Percentiles rank a stretch among this genome's conserved stretches.
Conservation (phyloP, 2,113 vertebrate genomes). For the Mus spicilegus region DNA sequence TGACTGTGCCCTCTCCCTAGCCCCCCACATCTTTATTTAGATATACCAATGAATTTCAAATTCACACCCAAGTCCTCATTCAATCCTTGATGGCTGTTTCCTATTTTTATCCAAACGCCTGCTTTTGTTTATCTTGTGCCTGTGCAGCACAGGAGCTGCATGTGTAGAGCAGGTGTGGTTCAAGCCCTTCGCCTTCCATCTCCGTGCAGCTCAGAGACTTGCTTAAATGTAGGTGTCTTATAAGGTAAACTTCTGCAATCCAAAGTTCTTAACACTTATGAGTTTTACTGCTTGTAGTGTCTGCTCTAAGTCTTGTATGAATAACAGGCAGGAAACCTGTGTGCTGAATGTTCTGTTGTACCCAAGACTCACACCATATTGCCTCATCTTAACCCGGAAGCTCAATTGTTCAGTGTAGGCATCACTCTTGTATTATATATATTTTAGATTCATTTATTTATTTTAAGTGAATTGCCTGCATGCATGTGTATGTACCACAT, state of each 20-base stretch:
- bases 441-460: not conserved
- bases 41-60: not conserved
- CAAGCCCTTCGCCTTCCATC: not conserved
- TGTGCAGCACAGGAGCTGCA: fast-evolving
- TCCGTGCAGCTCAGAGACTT: fast-evolving
- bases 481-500: not conserved
- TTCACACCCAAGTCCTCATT: not conserved
- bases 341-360: not conserved
- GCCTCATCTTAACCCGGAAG: not conserved
- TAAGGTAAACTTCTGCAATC: not conserved
- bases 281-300: not conserved
- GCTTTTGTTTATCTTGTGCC: not conserved
- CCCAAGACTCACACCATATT: not conserved
- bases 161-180: not conserved
- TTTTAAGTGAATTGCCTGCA: not conserved
- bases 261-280: not conserved
- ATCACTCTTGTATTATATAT: not conserved
- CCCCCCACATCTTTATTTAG: not conserved
- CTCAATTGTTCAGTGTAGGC: not conserved
- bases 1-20: not conserved
- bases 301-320: not conserved
- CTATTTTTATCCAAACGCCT: not conserved
- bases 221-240: not conserved
- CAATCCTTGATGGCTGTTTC: not conserved
- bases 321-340: not conserved